These are phyloP conservation scores for Saccostrea cuccullata DNA, from an alignment of 1,140 invertebrate species.

Conservation along the genomic window DNA sequence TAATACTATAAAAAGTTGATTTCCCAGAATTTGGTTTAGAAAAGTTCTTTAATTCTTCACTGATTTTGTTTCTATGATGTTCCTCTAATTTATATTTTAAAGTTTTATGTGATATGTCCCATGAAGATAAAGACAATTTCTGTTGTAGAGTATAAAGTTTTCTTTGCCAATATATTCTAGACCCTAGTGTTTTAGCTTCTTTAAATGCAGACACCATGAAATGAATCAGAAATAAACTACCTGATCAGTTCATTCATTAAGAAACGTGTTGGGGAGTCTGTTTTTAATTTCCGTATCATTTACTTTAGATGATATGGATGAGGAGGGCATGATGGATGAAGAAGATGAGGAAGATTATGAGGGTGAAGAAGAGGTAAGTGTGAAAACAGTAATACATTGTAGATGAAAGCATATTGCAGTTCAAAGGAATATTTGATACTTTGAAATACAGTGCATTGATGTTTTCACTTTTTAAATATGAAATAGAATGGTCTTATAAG, in stretches of 20 bases:
- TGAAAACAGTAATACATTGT: not conserved
- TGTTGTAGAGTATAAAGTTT: too few relatives aligned
- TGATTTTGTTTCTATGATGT: too few relatives aligned
- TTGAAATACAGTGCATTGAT: not conserved
- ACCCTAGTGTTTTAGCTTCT: too few relatives aligned
- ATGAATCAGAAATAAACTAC: not conserved
- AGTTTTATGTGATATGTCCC: too few relatives aligned
- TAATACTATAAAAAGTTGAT: too few relatives aligned
- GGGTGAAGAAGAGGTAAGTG: slow-evolving; percentile 63
- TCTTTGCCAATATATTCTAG: too few relatives aligned
- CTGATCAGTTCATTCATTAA: not conserved
- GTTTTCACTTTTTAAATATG: not conserved
- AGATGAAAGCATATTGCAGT: not conserved
- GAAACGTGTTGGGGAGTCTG: not conserved
- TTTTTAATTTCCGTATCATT: not conserved
- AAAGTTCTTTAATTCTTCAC: too few relatives aligned
- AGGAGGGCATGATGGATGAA: slow-evolving; percentile 70
- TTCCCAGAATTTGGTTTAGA: too few relatives aligned
- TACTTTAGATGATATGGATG: slow-evolving; percentile 68
- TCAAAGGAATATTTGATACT: not conserved
- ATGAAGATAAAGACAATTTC: too few relatives aligned
- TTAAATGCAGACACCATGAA: too few relatives aligned
- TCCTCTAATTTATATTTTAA: too few relatives aligned
- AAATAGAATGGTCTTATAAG: not conserved
- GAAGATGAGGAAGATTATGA: slow-evolving; percentile 74